Evolutionary conservation across 1,140 invertebrate species (phyloP).

Genomic region (Caenorhabditis tropicalis): DNA sequence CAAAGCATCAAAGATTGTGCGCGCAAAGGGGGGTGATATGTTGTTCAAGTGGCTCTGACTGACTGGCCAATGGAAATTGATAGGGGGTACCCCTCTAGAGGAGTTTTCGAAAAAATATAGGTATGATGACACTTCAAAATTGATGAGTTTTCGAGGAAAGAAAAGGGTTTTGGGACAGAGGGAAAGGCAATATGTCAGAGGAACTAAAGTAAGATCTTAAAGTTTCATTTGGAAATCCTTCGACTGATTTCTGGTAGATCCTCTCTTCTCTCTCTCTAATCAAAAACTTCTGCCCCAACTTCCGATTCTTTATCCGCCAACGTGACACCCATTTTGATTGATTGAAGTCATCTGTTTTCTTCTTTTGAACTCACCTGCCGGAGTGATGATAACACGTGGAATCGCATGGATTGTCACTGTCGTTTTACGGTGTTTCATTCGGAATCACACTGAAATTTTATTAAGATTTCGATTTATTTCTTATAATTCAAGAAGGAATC

Average conservation of each 20-base stretch:
- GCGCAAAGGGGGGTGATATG: not conserved
- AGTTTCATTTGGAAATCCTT: too few species aligned
- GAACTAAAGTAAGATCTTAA: too few species aligned
- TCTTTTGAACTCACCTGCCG: not conserved
- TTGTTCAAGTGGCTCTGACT: not conserved
- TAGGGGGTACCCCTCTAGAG: not conserved
- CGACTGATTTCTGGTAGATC: too few species aligned
- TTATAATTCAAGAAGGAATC: too few species aligned
- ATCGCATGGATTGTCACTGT: not conserved
- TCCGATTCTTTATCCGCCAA: not conserved
- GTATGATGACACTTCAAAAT: not conserved
- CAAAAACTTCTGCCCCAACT: too few species aligned
- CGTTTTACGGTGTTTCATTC: not conserved
- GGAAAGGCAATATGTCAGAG: too few species aligned
- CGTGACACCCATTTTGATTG: not conserved
- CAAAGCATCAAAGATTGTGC: not conserved
- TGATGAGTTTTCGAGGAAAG: too few species aligned
- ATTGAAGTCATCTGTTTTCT: not conserved
- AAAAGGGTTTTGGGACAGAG: too few species aligned
- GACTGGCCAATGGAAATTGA: not conserved
- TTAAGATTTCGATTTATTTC: too few species aligned
- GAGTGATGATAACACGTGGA: slow-evolving; percentile 3
- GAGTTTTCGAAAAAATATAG: not conserved
- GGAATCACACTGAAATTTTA: not conserved
- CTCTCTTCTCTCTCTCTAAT: too few species aligned